Conservation (phyloP, 64 coral and sea anemone genomes). For the Acropora yongei region DNA sequence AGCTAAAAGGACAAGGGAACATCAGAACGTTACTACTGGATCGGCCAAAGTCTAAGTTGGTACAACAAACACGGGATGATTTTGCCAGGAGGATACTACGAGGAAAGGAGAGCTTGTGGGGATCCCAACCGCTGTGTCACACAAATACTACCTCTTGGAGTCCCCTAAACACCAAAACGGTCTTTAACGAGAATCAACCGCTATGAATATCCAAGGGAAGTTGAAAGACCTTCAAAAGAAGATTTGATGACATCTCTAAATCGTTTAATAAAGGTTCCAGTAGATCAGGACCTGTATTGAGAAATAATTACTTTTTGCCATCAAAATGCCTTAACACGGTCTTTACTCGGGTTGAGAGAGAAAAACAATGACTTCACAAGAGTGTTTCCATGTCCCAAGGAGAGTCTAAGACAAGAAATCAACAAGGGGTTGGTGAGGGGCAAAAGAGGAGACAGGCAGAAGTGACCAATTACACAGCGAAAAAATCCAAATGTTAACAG, state of each 20-base stretch:
- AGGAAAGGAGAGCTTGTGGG: not conserved
- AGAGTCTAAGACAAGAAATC: not conserved
- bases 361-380: not conserved
- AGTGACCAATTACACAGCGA: too few species aligned
- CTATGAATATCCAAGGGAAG: not conserved
- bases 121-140: too few species aligned
- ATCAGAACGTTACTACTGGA: conserved; percentile 43
- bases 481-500: too few species aligned
- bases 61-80: conserved; percentile 42
- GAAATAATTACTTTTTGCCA: conserved; percentile 35
- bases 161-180: too few species aligned
- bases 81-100: conserved; percentile 57
- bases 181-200: too few species aligned
- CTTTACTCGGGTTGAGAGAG: not conserved
- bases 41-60: conserved; percentile 36
- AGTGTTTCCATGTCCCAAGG: conserved; percentile 18
- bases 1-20: conserved; percentile 28
- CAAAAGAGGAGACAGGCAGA: not conserved
- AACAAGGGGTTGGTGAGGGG: not conserved
- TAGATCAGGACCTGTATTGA: not conserved
- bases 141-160: too few species aligned
- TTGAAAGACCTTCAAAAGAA: not conserved
- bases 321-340: not conserved
- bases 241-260: not conserved
- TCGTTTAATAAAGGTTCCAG: not conserved